Conservation (phyloP, 2,888 invertebrate species). For the Saturnia pavonia region DNA sequence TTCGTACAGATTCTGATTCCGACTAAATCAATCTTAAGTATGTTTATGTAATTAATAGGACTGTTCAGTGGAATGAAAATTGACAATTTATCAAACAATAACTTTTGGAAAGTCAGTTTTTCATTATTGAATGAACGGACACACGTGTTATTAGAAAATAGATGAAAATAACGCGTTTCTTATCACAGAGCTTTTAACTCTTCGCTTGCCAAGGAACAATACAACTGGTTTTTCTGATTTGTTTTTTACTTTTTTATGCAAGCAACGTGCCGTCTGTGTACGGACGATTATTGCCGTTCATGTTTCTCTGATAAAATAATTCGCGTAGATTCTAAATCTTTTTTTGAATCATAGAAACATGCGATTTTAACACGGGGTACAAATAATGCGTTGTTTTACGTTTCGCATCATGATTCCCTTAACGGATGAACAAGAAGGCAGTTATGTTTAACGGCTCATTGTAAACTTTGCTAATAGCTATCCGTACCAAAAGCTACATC, state of each 20-base stretch:
- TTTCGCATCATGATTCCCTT: conserved; percentile 65
- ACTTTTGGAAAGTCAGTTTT: conserved; percentile 42
- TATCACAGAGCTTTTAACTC: conserved; percentile 63
- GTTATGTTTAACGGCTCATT: conserved; percentile 76
- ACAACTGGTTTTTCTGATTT: conserved; percentile 71
- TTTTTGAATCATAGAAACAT: neutral
- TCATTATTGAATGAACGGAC: conserved; percentile 41
- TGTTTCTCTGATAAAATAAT: neutral
- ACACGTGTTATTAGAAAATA: conserved; percentile 62
- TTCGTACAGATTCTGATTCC: too few relatives aligned
- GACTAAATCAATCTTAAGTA: too few relatives aligned
- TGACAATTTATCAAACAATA: neutral
- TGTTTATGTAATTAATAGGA: too few relatives aligned
- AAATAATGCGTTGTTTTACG: conserved; percentile 40
- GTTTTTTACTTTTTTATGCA: conserved; percentile 59
- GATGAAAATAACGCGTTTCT: conserved; percentile 58
- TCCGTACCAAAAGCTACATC: conserved; percentile 41
- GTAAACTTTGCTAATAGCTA: conserved; percentile 63
- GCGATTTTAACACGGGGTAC: neutral
- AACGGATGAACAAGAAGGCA: conserved; percentile 60
- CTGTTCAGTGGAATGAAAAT: too few relatives aligned
- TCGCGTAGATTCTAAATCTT: neutral
- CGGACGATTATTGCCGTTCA: conserved; percentile 35
- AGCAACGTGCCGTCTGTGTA: conserved; percentile 39
- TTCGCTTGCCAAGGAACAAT: conserved; percentile 73